Conservation (phyloP, 2,797 vertebrate species). For the Pipistrellus pygmaeus region DNA sequence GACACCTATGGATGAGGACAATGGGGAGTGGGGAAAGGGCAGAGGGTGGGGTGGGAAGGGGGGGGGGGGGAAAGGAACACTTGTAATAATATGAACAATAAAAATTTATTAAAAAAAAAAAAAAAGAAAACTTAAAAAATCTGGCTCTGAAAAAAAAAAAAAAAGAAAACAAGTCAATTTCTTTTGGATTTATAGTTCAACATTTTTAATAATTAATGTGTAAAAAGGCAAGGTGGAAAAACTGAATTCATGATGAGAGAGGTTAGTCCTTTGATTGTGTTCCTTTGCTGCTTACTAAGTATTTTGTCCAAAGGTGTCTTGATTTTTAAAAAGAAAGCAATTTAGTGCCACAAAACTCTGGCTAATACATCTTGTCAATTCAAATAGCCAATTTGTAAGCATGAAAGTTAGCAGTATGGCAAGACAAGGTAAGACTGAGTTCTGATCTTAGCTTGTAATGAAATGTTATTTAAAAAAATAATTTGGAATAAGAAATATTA, state of each 20-base stretch:
- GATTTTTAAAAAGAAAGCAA: slow-evolving; percentile 10
- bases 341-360: background rate
- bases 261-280: background rate
- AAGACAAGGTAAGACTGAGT: background rate
- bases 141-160: no score
- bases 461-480: slow-evolving; percentile 4
- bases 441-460: background rate
- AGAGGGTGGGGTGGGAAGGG: no score
- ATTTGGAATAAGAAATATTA: slow-evolving; percentile 33
- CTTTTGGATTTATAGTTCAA: background rate
- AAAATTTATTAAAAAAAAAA: no score
- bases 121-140: no score
- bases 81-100: no score
- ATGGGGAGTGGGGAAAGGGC: no score
- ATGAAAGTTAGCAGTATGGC: background rate
- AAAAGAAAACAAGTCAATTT: background rate
- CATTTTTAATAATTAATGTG: background rate
- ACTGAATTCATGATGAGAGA: background rate
- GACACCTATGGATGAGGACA: no score
- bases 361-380: background rate
- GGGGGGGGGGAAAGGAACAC: no score
- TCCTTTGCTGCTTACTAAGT: background rate
- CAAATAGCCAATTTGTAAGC: background rate
- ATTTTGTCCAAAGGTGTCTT: background rate
- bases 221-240: background rate